Percentiles rank a stretch among this genome's conserved stretches.
Evolutionary conservation across 2,113 vertebrate species (phyloP).

Genomic region (Thomomys bottae): DNA sequence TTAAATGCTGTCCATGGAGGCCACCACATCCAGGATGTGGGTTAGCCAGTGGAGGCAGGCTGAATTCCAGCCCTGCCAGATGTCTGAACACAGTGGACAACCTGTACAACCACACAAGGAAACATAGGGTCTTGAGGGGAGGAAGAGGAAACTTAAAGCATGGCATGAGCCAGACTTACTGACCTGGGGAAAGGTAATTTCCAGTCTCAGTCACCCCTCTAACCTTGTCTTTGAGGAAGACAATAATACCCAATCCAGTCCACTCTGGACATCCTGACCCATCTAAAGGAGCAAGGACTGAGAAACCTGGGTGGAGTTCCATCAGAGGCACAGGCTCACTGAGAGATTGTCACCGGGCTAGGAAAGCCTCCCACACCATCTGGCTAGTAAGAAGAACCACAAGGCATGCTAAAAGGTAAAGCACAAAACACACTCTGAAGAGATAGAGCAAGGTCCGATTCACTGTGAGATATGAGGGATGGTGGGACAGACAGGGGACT

Average conservation of each 20-base stretch:
- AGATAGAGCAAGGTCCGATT: not conserved
- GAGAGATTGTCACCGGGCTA: not conserved
- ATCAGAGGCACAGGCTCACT: not conserved
- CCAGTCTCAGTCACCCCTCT: not conserved
- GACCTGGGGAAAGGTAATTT: not conserved
- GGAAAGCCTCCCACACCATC: not conserved
- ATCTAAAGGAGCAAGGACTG: not conserved
- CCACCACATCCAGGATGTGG: not conserved
- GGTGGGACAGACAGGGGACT: not conserved
- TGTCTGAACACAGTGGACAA: not conserved
- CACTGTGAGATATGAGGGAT: not conserved
- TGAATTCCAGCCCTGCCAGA: not conserved
- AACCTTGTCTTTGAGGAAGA: not conserved
- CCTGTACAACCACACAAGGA: fast-evolving
- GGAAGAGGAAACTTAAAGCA: not conserved
- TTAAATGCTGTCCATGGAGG: not conserved
- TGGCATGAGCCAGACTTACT: not conserved
- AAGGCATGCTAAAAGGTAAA: not conserved
- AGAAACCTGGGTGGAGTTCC: not conserved
- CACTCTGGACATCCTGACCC: not conserved
- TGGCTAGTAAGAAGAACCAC: not conserved
- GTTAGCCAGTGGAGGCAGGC: not conserved
- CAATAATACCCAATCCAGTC: not conserved
- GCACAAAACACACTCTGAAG: not conserved
- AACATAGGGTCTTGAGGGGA: not conserved